Conservation (phyloP, 2,113 vertebrate genomes). For the Planiliza haematocheilus region DNA sequence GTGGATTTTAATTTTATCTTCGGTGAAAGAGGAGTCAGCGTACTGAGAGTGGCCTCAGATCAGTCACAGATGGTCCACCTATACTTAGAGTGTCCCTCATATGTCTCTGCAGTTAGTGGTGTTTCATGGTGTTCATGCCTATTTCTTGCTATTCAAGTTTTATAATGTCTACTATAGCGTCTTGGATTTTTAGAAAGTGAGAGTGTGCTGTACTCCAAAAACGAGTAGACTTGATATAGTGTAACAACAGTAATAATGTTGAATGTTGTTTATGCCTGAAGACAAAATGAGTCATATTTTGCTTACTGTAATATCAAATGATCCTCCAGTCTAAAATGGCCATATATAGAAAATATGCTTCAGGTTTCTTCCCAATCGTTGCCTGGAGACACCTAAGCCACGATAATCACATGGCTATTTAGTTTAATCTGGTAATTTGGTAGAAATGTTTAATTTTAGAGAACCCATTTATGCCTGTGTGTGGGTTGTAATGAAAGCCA, state of each 20-base stretch:
- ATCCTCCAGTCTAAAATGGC: conserved; percentile 7
- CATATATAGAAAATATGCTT: conserved; percentile 17
- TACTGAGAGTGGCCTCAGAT: neutral
- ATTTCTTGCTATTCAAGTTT: no score
- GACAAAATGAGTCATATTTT: conserved; percentile 18
- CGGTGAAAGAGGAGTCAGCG: neutral
- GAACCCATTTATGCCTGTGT: conserved; percentile 2
- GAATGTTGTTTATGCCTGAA: conserved; percentile 33
- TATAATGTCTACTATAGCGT: no score
- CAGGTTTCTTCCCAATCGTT: neutral
- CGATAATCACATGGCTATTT: conserved; percentile 12
- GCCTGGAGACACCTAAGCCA: neutral
- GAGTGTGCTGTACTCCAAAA: neutral
- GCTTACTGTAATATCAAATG: conserved; percentile 11
- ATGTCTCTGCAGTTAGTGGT: no score
- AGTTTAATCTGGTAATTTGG: conserved; percentile 7
- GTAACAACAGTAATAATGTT: neutral
- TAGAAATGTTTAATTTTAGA: conserved; percentile 15
- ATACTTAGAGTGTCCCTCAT: neutral
- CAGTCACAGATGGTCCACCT: neutral
- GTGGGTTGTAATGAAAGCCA: conserved; percentile 44
- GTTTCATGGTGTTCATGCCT: no score
- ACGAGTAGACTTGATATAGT: neutral
- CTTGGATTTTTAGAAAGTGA: neutral
- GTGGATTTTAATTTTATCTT: neutral